Evolutionary conservation across 2,888 invertebrate species (phyloP).

Genomic region (Camptogramma bilineatum): DNA sequence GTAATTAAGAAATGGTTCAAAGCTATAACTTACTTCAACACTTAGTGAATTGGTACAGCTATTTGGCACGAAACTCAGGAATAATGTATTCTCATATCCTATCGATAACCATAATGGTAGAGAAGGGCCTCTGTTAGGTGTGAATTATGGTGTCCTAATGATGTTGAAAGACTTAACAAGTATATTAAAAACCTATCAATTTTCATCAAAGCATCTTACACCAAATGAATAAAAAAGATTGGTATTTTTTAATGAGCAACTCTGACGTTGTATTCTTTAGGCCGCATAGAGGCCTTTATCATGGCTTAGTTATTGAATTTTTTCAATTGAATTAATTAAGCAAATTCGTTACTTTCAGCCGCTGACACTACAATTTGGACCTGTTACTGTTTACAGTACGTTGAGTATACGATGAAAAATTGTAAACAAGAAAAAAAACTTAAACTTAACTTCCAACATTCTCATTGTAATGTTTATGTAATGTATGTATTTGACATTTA

Average conservation of each 20-base stretch:
- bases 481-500: too few species aligned
- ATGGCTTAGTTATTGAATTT: not conserved
- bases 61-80: constrained; percentile 12
- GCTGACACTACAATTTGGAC: too few species aligned
- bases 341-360: too few species aligned
- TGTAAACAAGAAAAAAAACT: too few species aligned
- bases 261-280: not conserved
- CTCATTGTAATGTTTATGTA: too few species aligned
- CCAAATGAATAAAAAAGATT: not conserved
- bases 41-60: not conserved
- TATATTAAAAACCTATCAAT: too few species aligned
- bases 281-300: not conserved
- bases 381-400: too few species aligned
- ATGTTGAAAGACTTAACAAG: too few species aligned
- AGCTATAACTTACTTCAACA: constrained; percentile 4
- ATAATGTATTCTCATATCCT: constrained; percentile 1
- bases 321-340: too few species aligned
- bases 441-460: too few species aligned
- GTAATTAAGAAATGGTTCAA: constrained; percentile 6
- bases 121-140: not conserved
- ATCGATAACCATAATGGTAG: constrained; percentile 3
- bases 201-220: too few species aligned
- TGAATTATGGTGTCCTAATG: not conserved
- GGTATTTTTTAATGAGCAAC: not conserved
- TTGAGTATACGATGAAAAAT: too few species aligned